Base-by-base conservation (phyloP, 2,797 vertebrate species). In the Protosalanx chinensis region DNA sequence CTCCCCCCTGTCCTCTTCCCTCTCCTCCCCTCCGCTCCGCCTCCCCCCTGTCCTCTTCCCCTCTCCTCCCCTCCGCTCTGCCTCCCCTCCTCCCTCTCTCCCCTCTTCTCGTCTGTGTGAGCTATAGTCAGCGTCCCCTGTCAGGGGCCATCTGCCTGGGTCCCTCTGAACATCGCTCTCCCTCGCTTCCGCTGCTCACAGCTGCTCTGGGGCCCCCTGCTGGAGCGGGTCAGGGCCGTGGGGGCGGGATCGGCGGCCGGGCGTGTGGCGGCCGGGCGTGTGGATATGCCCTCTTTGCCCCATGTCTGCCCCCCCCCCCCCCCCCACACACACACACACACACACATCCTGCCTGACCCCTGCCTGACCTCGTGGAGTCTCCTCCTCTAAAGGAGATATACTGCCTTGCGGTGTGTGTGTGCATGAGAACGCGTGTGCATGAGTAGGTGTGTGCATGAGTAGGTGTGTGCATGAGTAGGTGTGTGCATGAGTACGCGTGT, bases 81-180 rank as follows among this genome's bases (percentile, higher is more conserved):
- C 27, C 20, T 70, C 60, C 49, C 46, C 49, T 35, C 49, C 72
- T 57, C 59, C 62, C 63, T 33, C 58, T n/a, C 20, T 49, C 57
- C 68, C 76, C 67, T 56, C 49, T 65, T 85, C 86, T 83, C 12
- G 81, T 77, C 74, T 79, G 61, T 27, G 20, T 13, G 32, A 68
- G 73, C 70, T 78, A 69, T 82, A 75, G 72, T 77, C 79, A 70
- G 74, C 81, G 35, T 30, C 57, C 61, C 57, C 76, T 69, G 18
- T 65, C 46, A 72, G 60, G 70, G 63, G 71, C 56, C 76, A 81
- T 65, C 77, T 71, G 70, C 71, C 57, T 35, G 69, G 56, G 61
- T 79, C 64, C 79, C 53, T 63, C 32, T 37, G 69, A 69, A 37
- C 69, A 10, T 12, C 7, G 1, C 37, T 41, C 37, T 10, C 3